Evolutionary conservation across 2,113 vertebrate genomes (phyloP).

Genomic region (Caranx ignobilis): DNA sequence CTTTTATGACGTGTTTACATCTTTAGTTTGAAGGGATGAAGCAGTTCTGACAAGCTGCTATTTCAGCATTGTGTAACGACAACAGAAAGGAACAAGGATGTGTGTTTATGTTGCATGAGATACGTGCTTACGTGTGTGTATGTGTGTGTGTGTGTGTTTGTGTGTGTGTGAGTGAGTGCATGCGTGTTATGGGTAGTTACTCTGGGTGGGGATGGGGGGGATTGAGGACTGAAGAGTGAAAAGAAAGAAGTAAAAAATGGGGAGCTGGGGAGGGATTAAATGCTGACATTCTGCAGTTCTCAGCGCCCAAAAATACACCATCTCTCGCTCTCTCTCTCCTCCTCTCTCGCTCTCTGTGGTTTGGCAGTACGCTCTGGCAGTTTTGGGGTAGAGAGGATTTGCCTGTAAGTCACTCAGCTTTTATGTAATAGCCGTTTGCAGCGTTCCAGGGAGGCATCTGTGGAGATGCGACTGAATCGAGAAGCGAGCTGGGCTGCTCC

Average conservation of each 20-base stretch:
- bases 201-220: slow-evolving; percentile 14
- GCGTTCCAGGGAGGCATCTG: slow-evolving; percentile 65
- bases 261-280: slow-evolving; percentile 77
- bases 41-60: slow-evolving; percentile 16
- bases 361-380: slow-evolving; percentile 65
- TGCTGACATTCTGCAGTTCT: slow-evolving; percentile 74
- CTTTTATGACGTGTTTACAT: slow-evolving; percentile 14
- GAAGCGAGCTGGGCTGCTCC: slow-evolving; percentile 16
- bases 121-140: background rate
- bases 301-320: slow-evolving; percentile 59
- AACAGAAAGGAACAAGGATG: background rate
- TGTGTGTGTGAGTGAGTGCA: slow-evolving; percentile 14
- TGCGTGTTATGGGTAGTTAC: background rate
- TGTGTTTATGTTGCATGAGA: slow-evolving; percentile 5
- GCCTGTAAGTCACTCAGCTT: slow-evolving; percentile 80
- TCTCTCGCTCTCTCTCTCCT: slow-evolving; percentile 19
- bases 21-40: slow-evolving; percentile 12
- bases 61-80: slow-evolving; percentile 6
- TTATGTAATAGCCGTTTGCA: slow-evolving; percentile 76
- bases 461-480: slow-evolving; percentile 61
- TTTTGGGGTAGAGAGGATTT: slow-evolving; percentile 79
- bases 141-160: background rate
- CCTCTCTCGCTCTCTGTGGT: slow-evolving; percentile 27
- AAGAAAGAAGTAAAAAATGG: slow-evolving; percentile 48
- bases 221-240: slow-evolving; percentile 32